Base-by-base conservation (phyloP, 1,140 invertebrate species). In the Caenorhabditis tropicalis region DNA sequence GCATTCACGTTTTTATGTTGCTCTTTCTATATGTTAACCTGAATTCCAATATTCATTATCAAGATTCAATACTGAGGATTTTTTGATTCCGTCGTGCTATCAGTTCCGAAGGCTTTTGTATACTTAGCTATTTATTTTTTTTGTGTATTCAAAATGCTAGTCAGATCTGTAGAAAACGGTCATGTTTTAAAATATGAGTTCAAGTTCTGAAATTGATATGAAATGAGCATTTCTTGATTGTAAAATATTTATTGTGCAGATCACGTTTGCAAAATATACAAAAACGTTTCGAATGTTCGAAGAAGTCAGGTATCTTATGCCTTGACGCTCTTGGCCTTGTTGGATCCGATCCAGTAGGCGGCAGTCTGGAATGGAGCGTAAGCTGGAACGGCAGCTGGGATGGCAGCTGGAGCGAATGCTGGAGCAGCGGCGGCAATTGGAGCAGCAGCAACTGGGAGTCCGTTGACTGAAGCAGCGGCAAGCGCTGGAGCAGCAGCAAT, bases 331-430 rank as follows among this genome's bases (percentile, higher is more conserved):
- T 86, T 86, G 74, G 48, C 46, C 85, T 87, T 87, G 85, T 84
- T 85, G 33, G 79, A 58, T 48, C 87, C 87, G 81, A 87, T 84
- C 27, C 88, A 81, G 49, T 82, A 82, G 21, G 87, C 87, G 29
- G 60, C 56, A 29, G 81, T 83, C 6, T 83, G 83, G 82, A 87
- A 87, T 53, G 87, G 87, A 74, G 87, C 85, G 49, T 79, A 86
- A 16, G 87, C 87, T 29, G 87, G 87, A 39, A 87, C 82, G 15
- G 84, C 79, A 0, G 58, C 58, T 33, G 58, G 58, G 31, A 65
- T n/a, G 58, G 58, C 58, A 19, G 58, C 58, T 65, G 58, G 58
- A n/a, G 58, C 48, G n/a, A 51, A 51, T 27, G 39, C 65, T 74
- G 79, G 79, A 39, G 33, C 46, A 19, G 39, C 65, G 10, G 79